Percentiles rank a stretch among this genome's conserved stretches.
Evolutionary conservation across 2,888 invertebrate species (phyloP).

Genomic region (Tetropium fuscum): DNA sequence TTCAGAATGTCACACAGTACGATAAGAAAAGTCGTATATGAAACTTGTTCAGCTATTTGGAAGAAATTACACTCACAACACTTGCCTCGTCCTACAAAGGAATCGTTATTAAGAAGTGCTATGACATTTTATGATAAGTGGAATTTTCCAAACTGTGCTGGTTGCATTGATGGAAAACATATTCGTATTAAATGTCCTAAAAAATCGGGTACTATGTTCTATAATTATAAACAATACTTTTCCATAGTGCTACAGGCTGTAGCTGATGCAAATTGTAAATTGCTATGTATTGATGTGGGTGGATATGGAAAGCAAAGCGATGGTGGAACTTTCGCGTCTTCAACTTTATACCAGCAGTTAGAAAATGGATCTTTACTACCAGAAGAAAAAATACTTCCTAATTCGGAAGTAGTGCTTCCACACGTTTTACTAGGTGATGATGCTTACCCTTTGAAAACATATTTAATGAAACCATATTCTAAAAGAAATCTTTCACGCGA

Average conservation of each 20-base stretch:
- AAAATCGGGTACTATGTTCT: constrained; percentile 29
- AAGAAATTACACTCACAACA: constrained; percentile 38
- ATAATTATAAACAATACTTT: constrained; percentile 36
- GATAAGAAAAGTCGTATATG: constrained; percentile 39
- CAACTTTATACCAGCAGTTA: constrained; percentile 33
- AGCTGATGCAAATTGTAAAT: constrained; percentile 38
- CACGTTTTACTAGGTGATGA: constrained; percentile 31
- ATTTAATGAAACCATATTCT: constrained; percentile 37
- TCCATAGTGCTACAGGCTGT: constrained; percentile 33
- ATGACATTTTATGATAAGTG: constrained; percentile 19
- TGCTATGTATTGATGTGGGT: constrained; percentile 37
- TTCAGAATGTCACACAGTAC: constrained; percentile 46
- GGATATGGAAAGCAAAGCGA: constrained; percentile 46
- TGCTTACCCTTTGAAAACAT: constrained; percentile 30
- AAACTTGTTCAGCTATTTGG: constrained; percentile 48
- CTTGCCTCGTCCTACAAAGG: constrained; percentile 42
- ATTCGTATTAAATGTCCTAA: constrained; percentile 26
- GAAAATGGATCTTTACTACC: constrained; percentile 35
- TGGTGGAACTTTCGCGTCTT: constrained; percentile 40
- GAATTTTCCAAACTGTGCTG: constrained; percentile 36
- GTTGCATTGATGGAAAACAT: constrained; percentile 31
- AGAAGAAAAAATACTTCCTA: constrained; percentile 30
- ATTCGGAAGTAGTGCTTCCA: constrained; percentile 34
- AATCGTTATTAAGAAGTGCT: constrained; percentile 16
- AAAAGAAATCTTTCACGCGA: constrained; percentile 28